Base-by-base conservation (phyloP, 2,797 vertebrate species). In the Craterocephalus amniculus region DNA sequence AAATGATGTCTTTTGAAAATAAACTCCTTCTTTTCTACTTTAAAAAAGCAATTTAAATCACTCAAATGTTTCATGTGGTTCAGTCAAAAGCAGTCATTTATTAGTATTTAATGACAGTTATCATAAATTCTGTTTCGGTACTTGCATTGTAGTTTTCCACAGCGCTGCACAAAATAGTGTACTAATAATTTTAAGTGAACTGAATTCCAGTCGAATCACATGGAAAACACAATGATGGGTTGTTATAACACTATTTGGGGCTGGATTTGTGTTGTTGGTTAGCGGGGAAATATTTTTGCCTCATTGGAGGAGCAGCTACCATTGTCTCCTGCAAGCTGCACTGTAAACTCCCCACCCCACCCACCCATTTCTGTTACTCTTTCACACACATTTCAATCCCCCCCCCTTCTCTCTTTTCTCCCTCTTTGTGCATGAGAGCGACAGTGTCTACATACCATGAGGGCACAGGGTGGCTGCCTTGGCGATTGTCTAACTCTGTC, bases 401-500 rank as follows among this genome's bases (percentile, higher is more conserved):
- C 20, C 48, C 9, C 24, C 51, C 24, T 4, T 24, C n/a, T 52
- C 74, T 58, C 62, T 20, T 40, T 55, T 59, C 66, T 32, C 77
- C 67, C 59, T 74, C 56, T 74, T 69, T 84, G 68, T 83, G 78
- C 73, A 76, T 78, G 80, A 80, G 78, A 90, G 87, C 81, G 74
- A 90, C 78, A 82, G 83, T 88, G 82, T 91, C 90, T 94, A 84
- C 91, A 92, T 94, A 91, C 88, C 88, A 88, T 14, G 85, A 85
- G 87, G 70, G 83, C 85, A 80, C 78, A 88, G 86, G 86, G 88
- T 78, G 86, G 90, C 79, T 92, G 83, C 93, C 95, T 89, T 87
- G 91, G 87, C 78, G 77, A 93, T 94, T 86, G 51, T 68, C 87
- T 72, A 77, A 72, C 85, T 82, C 86, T 88, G 79, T 22, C 84